Conservation (phyloP, 2,888 invertebrate genomes). For the Drymonia ruficornis region DNA sequence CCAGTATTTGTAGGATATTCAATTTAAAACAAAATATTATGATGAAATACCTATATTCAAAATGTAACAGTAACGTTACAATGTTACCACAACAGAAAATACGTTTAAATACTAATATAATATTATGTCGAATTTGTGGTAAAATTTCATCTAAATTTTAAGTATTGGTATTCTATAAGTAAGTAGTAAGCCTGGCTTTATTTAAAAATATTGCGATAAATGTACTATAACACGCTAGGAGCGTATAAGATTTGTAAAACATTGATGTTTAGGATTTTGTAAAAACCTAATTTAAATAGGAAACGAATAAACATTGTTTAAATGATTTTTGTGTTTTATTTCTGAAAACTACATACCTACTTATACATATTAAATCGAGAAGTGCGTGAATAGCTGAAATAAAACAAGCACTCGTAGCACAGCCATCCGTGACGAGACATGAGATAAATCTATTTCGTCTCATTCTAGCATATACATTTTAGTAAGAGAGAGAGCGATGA, state of each 20-base stretch:
- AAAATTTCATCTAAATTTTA: conserved; percentile 31
- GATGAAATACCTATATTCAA: background rate
- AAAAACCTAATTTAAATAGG: conserved; percentile 58
- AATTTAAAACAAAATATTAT: background rate
- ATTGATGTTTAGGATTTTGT: conserved; percentile 67
- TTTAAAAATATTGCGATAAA: conserved; percentile 31
- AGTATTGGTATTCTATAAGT: conserved; percentile 30
- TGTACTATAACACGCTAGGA: conserved; percentile 44
- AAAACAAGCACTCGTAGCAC: too few species aligned
- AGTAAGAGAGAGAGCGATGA: too few species aligned
- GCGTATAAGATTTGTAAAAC: conserved; percentile 58
- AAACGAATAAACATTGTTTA: conserved; percentile 47
- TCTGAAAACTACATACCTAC: background rate
- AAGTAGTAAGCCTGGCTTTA: conserved; percentile 45
- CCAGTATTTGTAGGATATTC: too few species aligned
- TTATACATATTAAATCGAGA: too few species aligned
- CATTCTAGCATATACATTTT: too few species aligned
- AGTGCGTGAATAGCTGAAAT: too few species aligned
- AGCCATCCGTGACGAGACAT: too few species aligned
- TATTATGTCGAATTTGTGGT: background rate
- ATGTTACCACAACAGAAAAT: background rate
- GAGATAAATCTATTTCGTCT: too few species aligned
- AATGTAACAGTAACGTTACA: background rate
- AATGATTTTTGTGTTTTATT: conserved; percentile 27
- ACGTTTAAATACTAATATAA: background rate